A percentile compares a stretch with the other conserved stretches of the same genome.
Evolutionary conservation across 2,888 invertebrate genomes (phyloP).

Genomic region (Drosophila melanosoma): DNA sequence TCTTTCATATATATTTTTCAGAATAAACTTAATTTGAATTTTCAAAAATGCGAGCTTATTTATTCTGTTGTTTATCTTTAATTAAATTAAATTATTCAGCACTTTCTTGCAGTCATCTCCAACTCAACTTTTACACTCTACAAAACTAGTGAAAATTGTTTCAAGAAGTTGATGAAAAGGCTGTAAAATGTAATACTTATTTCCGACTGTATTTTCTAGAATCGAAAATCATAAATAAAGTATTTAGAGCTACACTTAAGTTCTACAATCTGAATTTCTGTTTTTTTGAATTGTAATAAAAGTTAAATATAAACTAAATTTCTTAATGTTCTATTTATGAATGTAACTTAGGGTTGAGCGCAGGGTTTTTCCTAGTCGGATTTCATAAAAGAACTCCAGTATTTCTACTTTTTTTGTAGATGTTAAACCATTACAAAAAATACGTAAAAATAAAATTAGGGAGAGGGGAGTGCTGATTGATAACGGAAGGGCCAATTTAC

Average conservation of each 20-base stretch:
- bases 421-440: conserved; percentile 15
- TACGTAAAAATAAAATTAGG: neutral
- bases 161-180: neutral
- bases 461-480: neutral
- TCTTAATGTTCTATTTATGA: neutral
- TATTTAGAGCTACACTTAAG: neutral
- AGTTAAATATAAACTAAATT: neutral
- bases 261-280: neutral
- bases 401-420: neutral
- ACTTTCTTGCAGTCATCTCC: conserved; percentile 17
- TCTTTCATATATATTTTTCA: neutral
- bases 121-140: neutral
- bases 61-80: conserved; percentile 39
- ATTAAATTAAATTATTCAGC: conserved; percentile 73
- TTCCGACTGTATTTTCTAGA: neutral
- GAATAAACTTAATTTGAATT: neutral
- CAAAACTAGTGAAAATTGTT: neutral
- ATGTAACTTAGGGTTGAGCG: neutral
- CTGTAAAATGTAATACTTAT: neutral
- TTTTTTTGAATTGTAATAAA: neutral
- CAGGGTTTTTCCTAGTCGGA: neutral
- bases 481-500: neutral
- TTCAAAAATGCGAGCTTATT: neutral
- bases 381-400: fast-evolving
- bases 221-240: neutral